phyloP scores from a whole-genome alignment of 1,140 invertebrate species.

The Coelopa frigida region DNA sequence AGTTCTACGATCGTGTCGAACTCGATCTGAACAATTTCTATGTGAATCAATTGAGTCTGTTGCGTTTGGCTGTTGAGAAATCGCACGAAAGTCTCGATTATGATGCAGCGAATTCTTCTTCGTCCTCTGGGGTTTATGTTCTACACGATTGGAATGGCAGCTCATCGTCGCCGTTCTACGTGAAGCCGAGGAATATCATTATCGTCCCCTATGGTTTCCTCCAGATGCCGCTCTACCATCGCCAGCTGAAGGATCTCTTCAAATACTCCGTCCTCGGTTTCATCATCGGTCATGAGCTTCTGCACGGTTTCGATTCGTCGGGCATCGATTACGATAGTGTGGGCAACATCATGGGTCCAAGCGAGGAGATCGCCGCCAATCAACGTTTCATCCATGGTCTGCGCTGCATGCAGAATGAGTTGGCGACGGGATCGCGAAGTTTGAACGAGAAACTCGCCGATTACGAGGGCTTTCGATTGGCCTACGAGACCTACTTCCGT shows the following conservation, averaged over 20 bases:
- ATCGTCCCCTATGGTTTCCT: slow-evolving; percentile 32
- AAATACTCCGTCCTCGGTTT: slow-evolving; percentile 37
- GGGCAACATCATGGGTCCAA: slow-evolving; percentile 37
- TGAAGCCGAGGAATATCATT: slow-evolving; percentile 30
- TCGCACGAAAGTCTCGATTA: slow-evolving; percentile 22
- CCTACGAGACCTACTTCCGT: slow-evolving; percentile 30
- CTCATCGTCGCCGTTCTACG: slow-evolving; percentile 32
- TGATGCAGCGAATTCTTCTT: too few species aligned
- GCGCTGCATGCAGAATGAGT: slow-evolving; percentile 34
- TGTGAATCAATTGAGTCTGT: slow-evolving; percentile 28
- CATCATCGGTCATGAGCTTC: slow-evolving; percentile 29
- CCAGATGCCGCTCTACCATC: slow-evolving; percentile 33
- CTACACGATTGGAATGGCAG: slow-evolving; percentile 23
- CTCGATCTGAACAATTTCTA: slow-evolving; percentile 31
- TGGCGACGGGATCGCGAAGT: slow-evolving; percentile 31
- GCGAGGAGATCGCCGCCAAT: slow-evolving; percentile 31
- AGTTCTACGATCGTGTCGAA: slow-evolving; percentile 22
- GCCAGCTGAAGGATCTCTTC: slow-evolving; percentile 24
- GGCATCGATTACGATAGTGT: slow-evolving; percentile 33
- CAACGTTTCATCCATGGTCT: slow-evolving; percentile 26
- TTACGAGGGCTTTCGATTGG: slow-evolving; percentile 32
- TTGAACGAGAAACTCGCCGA: slow-evolving; percentile 38
- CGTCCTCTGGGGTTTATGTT: too few species aligned
- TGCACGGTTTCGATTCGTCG: slow-evolving; percentile 33
- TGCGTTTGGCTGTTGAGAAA: slow-evolving; percentile 26